Percentiles rank a stretch among this genome's conserved stretches.
Evolutionary conservation across 35 echinoderm and acorn worm genomes (phyloP).

Genomic region (Anneissia japonica): DNA sequence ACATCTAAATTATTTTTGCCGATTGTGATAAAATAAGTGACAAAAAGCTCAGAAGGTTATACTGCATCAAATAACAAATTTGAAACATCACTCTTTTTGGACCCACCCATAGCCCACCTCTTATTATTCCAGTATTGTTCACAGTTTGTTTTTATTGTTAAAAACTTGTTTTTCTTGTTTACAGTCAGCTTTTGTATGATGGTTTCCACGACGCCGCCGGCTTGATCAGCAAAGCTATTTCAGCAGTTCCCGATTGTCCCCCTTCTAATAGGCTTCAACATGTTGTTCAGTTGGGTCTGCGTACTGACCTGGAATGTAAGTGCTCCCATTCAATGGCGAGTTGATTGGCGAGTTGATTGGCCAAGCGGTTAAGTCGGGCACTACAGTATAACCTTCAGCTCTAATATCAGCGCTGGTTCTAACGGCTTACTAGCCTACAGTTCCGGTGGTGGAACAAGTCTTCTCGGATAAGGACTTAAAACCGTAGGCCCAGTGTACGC

Average conservation of each 20-base stretch:
- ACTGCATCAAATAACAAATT: neutral
- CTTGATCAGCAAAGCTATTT: slow-evolving; percentile 61
- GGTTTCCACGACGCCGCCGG: slow-evolving; percentile 67
- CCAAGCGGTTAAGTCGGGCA: too few relatives aligned
- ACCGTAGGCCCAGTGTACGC: too few relatives aligned
- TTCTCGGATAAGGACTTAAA: too few relatives aligned
- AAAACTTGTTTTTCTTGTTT: slow-evolving; percentile 9
- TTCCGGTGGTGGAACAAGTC: too few relatives aligned
- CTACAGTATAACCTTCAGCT: too few relatives aligned
- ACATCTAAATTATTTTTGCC: too few relatives aligned
- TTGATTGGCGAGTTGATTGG: too few relatives aligned
- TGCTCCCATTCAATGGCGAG: too few relatives aligned
- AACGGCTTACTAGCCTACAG: too few relatives aligned
- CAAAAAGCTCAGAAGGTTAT: neutral
- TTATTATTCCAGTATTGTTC: neutral
- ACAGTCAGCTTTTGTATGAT: slow-evolving; percentile 92
- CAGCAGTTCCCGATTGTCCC: slow-evolving; percentile 75
- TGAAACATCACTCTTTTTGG: neutral
- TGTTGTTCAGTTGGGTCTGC: slow-evolving; percentile 75
- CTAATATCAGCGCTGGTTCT: too few relatives aligned
- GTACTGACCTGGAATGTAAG: slow-evolving; percentile 83
- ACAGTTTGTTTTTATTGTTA: neutral
- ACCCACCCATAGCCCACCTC: neutral
- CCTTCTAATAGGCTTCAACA: slow-evolving; percentile 76
- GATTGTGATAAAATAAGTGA: neutral